Evolutionary conservation across 2,888 invertebrate genomes (phyloP), one percentile per base, ranked within the genome.

Genomic region (Coecobrya sp.): DNA sequence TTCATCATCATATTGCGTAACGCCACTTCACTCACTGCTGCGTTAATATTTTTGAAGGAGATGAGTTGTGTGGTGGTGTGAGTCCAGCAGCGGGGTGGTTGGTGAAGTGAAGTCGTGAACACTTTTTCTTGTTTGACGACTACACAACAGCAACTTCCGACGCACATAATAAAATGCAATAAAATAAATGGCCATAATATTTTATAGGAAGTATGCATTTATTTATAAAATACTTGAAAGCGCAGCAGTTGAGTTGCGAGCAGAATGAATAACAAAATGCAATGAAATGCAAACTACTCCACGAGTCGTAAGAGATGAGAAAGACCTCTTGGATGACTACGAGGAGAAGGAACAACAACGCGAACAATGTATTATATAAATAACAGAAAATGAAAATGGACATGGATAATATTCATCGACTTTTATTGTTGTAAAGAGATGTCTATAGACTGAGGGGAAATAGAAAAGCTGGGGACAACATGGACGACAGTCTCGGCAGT

Each of bases 331-430:
- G 8, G 25, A 36, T 13, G 22, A 76, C 11, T n/a, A 16, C 10
- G 22, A n/a, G 45, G 16, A n/a, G 70, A 2, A 76, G 2, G 49
- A 49, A 25, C 73, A 42, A 42, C 25, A 25, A 22, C 45, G 10
- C n/a, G 76, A 49, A 19, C 76, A 81, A 81, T 81, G 81, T 25
- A 45, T n/a, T n/a, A n/a, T 76, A 52, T 55, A 81, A 81, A 81
- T 81, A 81, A 36, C 8, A 49, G 81, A 55, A 81, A 76, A 55
- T 81, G 81, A 81, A 55, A 81, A 55, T 81, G 81, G 81, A 81
- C 81, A 52, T 27, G 81, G 27, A 81, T 81, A 55, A 30, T 55
- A 81, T 81, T 55, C 36, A 30, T 55, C 30, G 81, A 81, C 52
- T 73, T 73, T 73, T 73, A 73, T 45, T 73, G 45, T 73, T n/a